phyloP scores from a whole-genome alignment of 2,113 vertebrate species.

The Eulacestoma nigropectus region DNA sequence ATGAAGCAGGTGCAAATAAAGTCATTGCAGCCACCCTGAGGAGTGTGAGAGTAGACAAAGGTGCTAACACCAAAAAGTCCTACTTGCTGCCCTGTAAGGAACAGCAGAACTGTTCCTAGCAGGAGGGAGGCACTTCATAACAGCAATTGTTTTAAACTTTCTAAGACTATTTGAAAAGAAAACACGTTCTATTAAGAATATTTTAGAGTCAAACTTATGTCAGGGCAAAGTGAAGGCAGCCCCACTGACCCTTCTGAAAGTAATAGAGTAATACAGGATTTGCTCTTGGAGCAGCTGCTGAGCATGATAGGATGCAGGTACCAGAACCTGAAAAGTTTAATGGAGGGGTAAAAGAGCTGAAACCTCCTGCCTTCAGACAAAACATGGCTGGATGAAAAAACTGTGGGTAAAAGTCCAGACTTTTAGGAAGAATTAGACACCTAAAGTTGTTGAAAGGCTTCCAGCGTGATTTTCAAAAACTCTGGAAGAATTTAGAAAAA shows the following conservation, averaged over 20 bases:
- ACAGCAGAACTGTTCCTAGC: background rate
- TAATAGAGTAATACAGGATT: background rate
- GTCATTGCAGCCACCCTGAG: conserved; percentile 66
- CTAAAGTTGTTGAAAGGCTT: background rate
- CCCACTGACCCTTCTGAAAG: background rate
- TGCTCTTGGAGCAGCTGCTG: background rate
- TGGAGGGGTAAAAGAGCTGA: background rate
- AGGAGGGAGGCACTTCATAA: background rate
- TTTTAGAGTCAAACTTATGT: background rate
- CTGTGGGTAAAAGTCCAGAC: background rate
- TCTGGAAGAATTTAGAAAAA: background rate
- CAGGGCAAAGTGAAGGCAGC: background rate
- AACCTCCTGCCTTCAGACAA: background rate
- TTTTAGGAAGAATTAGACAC: background rate
- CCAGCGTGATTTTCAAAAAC: background rate
- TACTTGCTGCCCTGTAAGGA: conserved; percentile 33
- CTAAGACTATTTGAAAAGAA: background rate
- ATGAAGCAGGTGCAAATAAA: conserved; percentile 59
- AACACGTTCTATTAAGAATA: background rate
- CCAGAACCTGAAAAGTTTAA: background rate
- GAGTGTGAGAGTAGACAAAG: conserved; percentile 54
- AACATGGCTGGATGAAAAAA: background rate
- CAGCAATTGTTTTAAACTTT: background rate
- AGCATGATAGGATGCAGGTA: background rate
- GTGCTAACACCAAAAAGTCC: conserved; percentile 52